Conservation (phyloP, 2,113 vertebrate genomes). For the Ursus arctos region DNA sequence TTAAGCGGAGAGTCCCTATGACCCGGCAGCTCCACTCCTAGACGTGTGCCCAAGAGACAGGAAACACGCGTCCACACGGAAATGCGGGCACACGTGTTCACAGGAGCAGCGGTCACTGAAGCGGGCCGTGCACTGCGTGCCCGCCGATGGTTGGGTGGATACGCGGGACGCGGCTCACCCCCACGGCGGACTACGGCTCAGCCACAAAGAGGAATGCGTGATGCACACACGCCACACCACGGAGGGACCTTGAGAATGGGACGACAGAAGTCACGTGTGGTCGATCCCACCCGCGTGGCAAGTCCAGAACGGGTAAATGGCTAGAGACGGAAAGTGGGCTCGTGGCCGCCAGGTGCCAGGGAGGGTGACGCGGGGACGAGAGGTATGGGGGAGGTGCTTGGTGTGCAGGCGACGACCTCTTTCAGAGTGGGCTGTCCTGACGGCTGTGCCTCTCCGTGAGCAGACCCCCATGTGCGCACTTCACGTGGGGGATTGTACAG, state of each 20-base stretch:
- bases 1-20: too few species aligned
- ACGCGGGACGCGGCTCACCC: background rate
- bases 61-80: too few species aligned
- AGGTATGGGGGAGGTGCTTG: too few species aligned
- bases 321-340: background rate
- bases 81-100: too few species aligned
- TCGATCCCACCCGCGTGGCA: too few species aligned
- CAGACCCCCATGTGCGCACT: accelerated
- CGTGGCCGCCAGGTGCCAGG: too few species aligned
- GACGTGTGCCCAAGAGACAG: background rate
- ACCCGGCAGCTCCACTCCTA: background rate
- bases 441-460: accelerated
- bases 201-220: background rate
- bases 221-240: background rate
- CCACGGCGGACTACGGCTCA: accelerated
- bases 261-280: background rate
- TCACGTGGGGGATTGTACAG: too few species aligned
- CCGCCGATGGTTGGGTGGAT: too few species aligned
- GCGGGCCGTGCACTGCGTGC: too few species aligned
- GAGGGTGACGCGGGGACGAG: background rate
- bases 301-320: too few species aligned
- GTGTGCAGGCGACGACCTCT: accelerated
- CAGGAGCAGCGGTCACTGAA: too few species aligned
- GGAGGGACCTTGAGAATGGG: background rate
- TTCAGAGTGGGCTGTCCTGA: accelerated